Evolutionary conservation across 2,797 vertebrate species (phyloP), one percentile per base, ranked within the genome.

Genomic region (Hoplostethus mediterraneus): DNA sequence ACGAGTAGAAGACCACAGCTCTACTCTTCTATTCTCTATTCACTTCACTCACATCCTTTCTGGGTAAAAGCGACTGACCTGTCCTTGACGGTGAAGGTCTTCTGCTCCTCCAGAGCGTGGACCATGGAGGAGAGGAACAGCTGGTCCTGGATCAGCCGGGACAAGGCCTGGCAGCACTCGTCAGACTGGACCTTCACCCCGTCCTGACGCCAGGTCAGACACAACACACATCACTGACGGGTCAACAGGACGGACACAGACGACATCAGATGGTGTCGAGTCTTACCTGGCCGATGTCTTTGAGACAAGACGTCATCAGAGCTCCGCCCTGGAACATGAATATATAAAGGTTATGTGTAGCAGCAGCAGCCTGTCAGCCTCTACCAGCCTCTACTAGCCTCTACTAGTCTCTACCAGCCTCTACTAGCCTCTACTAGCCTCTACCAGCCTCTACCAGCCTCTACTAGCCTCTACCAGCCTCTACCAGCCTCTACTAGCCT

Each of bases 41-140:
- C 33, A 25, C 17, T 2, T 33, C 52, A 66, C 21, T 51, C 47
- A 51, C 56, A 69, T 11, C 49, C 55, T 25, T 16, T 57, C 4
- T 33, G 33, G 48, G 11, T 7, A 33, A 56, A 55, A 59, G 0
- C 44, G 14, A 87, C 93, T 82, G 57, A 98, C 98, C 97, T 97
- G 94, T 99, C 95, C 87, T 96, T 97, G 75, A 99, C 92, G 59
- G 89, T 95, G 92, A 99, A 99, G 87, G 84, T 95, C 90, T 95
- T 98, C 92, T 99, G 97, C 80, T 97, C 96, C 88, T 99, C 98
- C 75, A 99, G 90, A 33, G 96, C 94, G 72, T 98, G 97, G 81
- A 99, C 94, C 87, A 98, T 95, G 30, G 95, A 94, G 42, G 95
- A 95, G 73, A 99, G 96, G 91, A 99, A 98, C 77, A 93, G 86